phyloP scores from a whole-genome alignment of 1,140 invertebrate genomes.

The Polypedilum vanderplanki region DNA sequence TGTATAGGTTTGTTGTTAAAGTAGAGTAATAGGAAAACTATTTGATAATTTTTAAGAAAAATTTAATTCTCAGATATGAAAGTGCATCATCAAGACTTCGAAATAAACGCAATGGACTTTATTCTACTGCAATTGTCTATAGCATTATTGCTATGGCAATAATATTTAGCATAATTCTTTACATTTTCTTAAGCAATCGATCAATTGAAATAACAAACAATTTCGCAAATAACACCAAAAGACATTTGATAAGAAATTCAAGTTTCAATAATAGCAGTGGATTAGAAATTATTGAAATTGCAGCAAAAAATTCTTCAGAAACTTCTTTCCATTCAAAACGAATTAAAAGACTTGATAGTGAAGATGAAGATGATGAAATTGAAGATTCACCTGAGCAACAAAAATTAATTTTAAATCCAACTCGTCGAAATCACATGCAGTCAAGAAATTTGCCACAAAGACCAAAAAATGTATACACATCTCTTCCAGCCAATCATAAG shows the following conservation, averaged over 20 bases:
- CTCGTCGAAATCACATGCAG: background rate
- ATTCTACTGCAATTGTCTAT: background rate
- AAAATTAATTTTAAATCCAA: background rate
- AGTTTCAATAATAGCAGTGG: background rate
- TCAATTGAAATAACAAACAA: background rate
- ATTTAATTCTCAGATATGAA: conserved; percentile 7
- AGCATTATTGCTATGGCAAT: background rate
- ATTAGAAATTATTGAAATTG: background rate
- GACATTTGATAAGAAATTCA: background rate
- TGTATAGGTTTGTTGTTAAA: conserved; percentile 1
- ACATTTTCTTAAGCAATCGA: background rate
- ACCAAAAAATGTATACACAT: background rate
- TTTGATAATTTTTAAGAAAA: background rate
- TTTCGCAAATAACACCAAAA: background rate
- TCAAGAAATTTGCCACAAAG: background rate
- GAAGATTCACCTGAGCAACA: background rate
- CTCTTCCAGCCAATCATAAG: background rate
- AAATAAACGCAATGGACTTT: background rate
- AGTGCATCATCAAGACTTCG: background rate
- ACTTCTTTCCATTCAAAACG: background rate
- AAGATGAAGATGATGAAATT: background rate
- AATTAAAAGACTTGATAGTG: conserved; percentile 7
- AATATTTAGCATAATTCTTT: background rate
- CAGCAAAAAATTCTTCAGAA: background rate
- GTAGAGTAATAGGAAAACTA: background rate